Evolutionary conservation across 2,797 vertebrate species (phyloP).

Genomic region (Falco rusticolus): DNA sequence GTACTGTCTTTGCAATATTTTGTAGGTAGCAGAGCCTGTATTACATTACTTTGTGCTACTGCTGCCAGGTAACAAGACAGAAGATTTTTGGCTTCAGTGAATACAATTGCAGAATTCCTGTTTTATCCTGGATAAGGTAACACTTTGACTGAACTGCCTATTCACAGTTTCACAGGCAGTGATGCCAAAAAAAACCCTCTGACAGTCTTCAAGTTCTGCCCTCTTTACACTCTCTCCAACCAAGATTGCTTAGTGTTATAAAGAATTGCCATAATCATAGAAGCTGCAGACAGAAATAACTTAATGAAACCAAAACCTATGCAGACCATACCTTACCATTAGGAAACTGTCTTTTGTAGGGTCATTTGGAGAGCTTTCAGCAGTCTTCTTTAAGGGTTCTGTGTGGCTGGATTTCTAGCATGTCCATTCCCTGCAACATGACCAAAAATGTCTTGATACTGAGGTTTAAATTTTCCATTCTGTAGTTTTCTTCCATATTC

Average conservation of each 20-base stretch:
- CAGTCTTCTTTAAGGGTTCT: not conserved
- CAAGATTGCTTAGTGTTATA: constrained; percentile 47
- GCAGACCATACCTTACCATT: not conserved
- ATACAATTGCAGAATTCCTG: constrained; percentile 29
- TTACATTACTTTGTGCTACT: not conserved
- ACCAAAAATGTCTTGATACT: not conserved
- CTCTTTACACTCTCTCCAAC: constrained; percentile 63
- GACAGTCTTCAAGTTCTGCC: constrained; percentile 60
- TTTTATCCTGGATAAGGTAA: constrained; percentile 26
- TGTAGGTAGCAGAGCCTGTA: not conserved
- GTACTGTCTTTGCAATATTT: not conserved
- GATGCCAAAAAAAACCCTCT: constrained; percentile 15
- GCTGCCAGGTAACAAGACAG: constrained; percentile 7
- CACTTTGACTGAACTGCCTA: constrained; percentile 45
- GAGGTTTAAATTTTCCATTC: not conserved
- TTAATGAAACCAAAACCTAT: constrained; percentile 3
- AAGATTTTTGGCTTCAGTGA: constrained; percentile 12
- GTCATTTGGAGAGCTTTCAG: rapidly evolving
- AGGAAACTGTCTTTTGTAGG: not conserved
- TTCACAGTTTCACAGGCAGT: constrained; percentile 57
- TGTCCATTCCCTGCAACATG: not conserved
- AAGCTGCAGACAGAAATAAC: constrained; percentile 47
- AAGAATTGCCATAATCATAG: constrained; percentile 28
- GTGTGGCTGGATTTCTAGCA: not conserved
- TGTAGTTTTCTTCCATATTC: not conserved